Evolutionary conservation across 2,888 invertebrate species (phyloP).

Genomic region (Antheraea assamensis): DNA sequence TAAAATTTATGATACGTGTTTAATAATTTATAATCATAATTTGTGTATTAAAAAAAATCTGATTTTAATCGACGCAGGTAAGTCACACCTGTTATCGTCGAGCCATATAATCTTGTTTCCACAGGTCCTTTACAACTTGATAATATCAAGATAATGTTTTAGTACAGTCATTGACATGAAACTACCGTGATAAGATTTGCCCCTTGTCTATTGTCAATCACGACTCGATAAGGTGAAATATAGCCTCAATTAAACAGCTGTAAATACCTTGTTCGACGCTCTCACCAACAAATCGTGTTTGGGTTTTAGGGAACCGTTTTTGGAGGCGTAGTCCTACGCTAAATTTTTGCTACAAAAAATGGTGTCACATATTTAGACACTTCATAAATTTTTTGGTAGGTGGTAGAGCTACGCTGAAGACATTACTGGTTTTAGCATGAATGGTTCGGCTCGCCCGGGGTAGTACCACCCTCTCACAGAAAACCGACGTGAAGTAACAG

Average conservation of each 20-base stretch:
- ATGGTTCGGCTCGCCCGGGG: too few species aligned
- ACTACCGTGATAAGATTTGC: conserved; percentile 10
- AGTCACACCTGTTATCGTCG: not conserved
- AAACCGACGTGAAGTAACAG: too few species aligned
- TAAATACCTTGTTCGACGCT: not conserved
- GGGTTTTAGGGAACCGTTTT: not conserved
- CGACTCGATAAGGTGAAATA: conserved; percentile 9
- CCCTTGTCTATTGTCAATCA: conserved; percentile 7
- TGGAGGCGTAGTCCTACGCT: not conserved
- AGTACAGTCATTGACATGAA: conserved; percentile 31
- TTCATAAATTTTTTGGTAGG: too few species aligned
- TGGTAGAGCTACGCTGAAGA: too few species aligned
- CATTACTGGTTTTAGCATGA: too few species aligned
- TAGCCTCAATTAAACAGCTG: not conserved
- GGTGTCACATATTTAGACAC: too few species aligned
- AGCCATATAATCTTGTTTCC: not conserved
- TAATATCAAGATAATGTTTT: conserved; percentile 12
- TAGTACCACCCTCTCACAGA: too few species aligned
- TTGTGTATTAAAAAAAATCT: not conserved
- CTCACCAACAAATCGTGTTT: not conserved
- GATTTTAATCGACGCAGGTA: conserved; percentile 1
- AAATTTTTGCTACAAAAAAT: too few species aligned
- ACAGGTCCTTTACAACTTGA: conserved; percentile 4
- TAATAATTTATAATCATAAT: too few species aligned
- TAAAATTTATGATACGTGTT: too few species aligned